Base-by-base conservation (phyloP, 2,797 vertebrate genomes). In the Malurus splendens region DNA sequence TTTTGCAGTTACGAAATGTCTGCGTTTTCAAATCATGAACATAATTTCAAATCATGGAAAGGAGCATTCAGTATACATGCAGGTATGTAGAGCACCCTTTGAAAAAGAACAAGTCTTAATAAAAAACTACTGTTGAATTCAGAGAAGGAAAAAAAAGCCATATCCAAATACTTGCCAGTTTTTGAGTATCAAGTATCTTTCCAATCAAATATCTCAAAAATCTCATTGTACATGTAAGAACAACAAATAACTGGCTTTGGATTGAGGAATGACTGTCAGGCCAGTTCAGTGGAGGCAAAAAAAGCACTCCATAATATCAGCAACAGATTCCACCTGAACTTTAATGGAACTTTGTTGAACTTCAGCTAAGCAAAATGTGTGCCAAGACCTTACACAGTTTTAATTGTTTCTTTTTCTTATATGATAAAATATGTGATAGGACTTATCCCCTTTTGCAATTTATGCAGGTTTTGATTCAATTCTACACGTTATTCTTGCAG, bases 1-100 rank as follows among this genome's bases (percentile, higher is more conserved):
- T 85, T 89, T 66, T 67, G 20, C 13, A 60, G 20, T 47, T 87
- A 72, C 39, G 68, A 87, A 81, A 90, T 32, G 3, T 54, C 28
- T 27, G 19, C 18, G 44, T 51, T 72, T 82, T 68, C 27, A 82
- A 62, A 67, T 33, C 55, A 77, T 47, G 75, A 85, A 47, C 24
- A 67, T 30, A 62, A 36, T 36, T 36, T 36, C 5, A 14, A 4
- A 9, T 52, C 9, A 28, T 5, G 16, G 33, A 86, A 88, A 51
- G n/a, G 14, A 44, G 19, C 16, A 66, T 30, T 27, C 61, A 19
- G 19, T 20, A 60, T 10, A n/a, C 5, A 22, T 2, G 57, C 4
- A 64, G 28, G 33, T 56, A 42, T 36, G 11, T 24, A 75, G 4
- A 27, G 3, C 7, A 39, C 19, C 38, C 78, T 64, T 44, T 20